Conservation (phyloP, 2,113 vertebrate species). For the Pelobates fuscus region DNA sequence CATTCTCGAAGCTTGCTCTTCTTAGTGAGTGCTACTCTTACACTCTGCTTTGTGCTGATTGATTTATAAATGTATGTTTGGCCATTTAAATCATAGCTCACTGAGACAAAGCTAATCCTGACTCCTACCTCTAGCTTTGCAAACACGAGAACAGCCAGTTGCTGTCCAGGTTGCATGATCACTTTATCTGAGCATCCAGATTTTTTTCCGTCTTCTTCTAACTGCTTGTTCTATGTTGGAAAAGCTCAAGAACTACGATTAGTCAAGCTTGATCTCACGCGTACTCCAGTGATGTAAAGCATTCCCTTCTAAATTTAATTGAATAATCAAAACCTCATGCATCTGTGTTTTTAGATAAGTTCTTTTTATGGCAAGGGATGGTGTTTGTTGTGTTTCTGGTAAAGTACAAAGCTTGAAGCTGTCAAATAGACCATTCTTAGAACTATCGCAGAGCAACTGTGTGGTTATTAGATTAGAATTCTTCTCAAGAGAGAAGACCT, state of each 20-base stretch:
- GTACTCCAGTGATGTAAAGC: not conserved
- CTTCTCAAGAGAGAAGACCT: not conserved
- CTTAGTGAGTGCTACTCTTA: too few relatives aligned
- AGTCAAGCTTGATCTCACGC: not conserved
- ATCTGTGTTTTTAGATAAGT: not conserved
- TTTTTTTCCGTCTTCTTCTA: too few relatives aligned
- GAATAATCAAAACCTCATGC: not conserved
- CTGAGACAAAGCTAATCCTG: too few relatives aligned
- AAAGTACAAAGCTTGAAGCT: conserved; percentile 1
- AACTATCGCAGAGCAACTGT: not conserved
- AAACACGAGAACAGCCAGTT: too few relatives aligned
- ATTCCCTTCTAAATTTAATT: not conserved
- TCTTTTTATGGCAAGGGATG: not conserved
- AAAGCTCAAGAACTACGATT: not conserved
- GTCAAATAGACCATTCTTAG: not conserved
- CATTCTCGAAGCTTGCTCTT: too few relatives aligned
- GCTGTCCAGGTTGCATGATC: too few relatives aligned
- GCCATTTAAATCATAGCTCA: too few relatives aligned
- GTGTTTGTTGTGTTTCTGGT: not conserved
- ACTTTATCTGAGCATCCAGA: too few relatives aligned
- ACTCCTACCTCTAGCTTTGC: too few relatives aligned
- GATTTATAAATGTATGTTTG: too few relatives aligned
- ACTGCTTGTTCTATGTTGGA: too few relatives aligned
- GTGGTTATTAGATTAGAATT: not conserved
- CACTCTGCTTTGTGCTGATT: too few relatives aligned